Evolutionary conservation across 2,113 vertebrate species (phyloP).

Genomic region (Coptodon rendalli): DNA sequence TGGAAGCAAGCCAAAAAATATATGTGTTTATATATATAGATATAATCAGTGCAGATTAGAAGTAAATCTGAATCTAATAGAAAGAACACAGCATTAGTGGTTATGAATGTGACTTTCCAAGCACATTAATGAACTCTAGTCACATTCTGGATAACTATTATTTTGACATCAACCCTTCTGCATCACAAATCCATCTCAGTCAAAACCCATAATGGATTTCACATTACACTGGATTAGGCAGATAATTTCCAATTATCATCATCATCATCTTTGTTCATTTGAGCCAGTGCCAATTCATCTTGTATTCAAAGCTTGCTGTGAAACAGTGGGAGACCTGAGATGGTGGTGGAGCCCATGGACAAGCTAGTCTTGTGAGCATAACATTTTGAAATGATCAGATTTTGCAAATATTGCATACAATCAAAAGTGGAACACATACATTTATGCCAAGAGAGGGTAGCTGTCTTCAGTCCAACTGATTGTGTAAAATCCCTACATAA

Average conservation of each 20-base stretch:
- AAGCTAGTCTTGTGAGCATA: background rate
- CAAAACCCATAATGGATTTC: background rate
- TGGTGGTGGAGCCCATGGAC: background rate
- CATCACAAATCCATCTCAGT: background rate
- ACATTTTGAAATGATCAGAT: background rate
- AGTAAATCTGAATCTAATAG: background rate
- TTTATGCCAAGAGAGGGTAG: background rate
- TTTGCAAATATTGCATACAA: slow-evolving; percentile 7
- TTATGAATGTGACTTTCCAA: background rate
- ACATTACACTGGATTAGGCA: background rate
- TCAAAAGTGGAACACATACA: background rate
- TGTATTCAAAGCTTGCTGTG: background rate
- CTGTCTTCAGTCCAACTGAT: background rate
- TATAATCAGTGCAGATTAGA: slow-evolving; percentile 3
- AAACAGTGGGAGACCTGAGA: slow-evolving; percentile 11
- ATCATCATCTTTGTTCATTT: background rate
- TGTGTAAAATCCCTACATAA: background rate
- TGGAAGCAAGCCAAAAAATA: background rate
- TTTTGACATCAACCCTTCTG: background rate
- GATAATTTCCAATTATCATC: background rate
- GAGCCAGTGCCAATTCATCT: background rate
- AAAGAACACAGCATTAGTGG: background rate
- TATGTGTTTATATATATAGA: background rate
- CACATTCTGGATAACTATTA: background rate
- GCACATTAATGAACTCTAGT: background rate